Base-by-base conservation (phyloP, 2,797 vertebrate genomes). In the Erpetoichthys calabaricus region DNA sequence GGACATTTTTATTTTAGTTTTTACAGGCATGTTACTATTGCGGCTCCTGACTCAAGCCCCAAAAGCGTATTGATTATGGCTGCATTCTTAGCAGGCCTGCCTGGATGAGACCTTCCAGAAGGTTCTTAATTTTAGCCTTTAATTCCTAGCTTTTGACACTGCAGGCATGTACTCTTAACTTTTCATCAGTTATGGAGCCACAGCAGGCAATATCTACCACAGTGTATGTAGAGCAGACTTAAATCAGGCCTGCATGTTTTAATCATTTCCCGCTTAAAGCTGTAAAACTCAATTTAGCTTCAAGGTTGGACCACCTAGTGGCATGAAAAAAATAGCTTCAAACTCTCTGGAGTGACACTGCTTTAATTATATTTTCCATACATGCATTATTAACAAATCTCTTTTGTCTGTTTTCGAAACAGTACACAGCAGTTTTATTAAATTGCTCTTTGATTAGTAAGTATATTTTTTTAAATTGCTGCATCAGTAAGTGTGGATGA, bases 291-390 rank as follows among this genome's bases (percentile, higher is more conserved):
- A 7, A 52, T 42, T 64, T 55, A 44, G 64, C 62, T 59, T 69
- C 25, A 25, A 25, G 25, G 25, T 25, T 5, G 64, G 70, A 71
- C 75, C 71, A 69, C 73, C 72, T 71, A 64, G 65, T 71, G 63
- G 64, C 66, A 65, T 54, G 67, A 58, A 63, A 56, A 57, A 64
- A 63, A 65, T 43, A 45, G 62, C 77, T 81, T 80, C 80, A 73
- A 80, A 82, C 74, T 74, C 63, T 63, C 64, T 65, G 52, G 73
- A 70, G 62, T 59, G 59, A 64, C 70, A 77, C 79, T 76, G 63
- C 67, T 78, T 81, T 79, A 78, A 82, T 81, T 71, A 72, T 70
- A 72, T 66, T 77, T 75, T 76, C 73, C 71, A 72, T 73, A 68
- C 65, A 68, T 74, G 68, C 67, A 73, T 73, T 73, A 80, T 70